These are phyloP conservation scores for Selenia dentaria DNA, from an alignment of 2,888 invertebrate species.

Conservation along the genomic window DNA sequence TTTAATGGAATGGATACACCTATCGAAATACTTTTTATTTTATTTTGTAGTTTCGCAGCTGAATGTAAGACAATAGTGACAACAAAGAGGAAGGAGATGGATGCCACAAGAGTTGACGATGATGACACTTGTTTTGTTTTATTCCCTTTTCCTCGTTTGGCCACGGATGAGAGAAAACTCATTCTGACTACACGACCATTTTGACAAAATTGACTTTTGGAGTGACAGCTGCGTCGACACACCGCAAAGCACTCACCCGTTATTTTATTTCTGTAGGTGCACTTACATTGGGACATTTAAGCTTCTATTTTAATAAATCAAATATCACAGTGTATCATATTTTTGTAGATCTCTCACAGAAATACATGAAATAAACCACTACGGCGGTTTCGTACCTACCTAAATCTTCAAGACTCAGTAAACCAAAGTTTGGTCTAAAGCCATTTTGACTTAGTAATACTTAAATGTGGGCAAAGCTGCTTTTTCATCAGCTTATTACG, in stretches of 20 bases:
- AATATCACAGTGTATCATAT: background rate
- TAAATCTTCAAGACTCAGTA: background rate
- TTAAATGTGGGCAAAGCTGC: constrained; percentile 21
- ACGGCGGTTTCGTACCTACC: background rate
- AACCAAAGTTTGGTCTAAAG: constrained; percentile 15
- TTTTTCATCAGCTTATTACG: constrained; percentile 27
- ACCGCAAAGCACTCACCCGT: constrained; percentile 30
- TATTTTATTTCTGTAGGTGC: constrained; percentile 26
- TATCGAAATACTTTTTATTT: too few species aligned
- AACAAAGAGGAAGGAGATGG: constrained; percentile 41
- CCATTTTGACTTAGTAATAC: constrained; percentile 16
- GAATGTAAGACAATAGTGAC: constrained; percentile 55
- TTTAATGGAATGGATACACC: too few species aligned
- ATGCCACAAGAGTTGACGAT: constrained; percentile 60
- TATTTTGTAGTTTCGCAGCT: too few species aligned
- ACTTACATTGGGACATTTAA: constrained; percentile 16
- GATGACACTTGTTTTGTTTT: constrained; percentile 81
- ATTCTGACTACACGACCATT: constrained; percentile 57
- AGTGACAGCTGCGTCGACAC: constrained; percentile 60
- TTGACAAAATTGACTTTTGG: constrained; percentile 74
- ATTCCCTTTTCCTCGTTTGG: constrained; percentile 67
- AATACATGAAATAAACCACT: constrained; percentile 1
- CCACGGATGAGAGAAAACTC: constrained; percentile 62
- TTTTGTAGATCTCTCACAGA: background rate
- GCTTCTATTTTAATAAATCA: background rate